Base-by-base conservation (phyloP, 2,113 vertebrate genomes). In the Rhinoderma darwinii region DNA sequence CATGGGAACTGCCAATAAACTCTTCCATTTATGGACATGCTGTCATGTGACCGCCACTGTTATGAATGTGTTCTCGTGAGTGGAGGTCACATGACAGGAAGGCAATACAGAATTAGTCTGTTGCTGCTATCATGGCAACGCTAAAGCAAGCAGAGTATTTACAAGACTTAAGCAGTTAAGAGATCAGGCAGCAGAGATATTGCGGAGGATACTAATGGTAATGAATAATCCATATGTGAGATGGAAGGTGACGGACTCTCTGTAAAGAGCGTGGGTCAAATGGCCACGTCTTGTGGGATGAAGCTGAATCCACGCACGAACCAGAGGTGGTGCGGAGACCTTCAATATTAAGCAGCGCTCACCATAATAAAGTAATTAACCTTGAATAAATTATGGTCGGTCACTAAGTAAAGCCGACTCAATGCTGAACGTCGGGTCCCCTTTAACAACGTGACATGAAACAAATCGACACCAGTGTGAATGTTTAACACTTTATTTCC, bases 401-500 rank as follows among this genome's bases (percentile, higher is more conserved):
- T 72, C 32, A 20, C 5, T 7, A 15, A 39, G 68, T 14, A 39
- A 4, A 22, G 37, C 9, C 37, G 9, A 14, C 70, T 73, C 18
- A 2, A 14, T 73, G 68, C 68, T 70, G 10, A 20, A 37, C n/a
- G 41, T n/a, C 74, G 18, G 15, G 47, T 77, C 70, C 11, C 37
- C 70, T 25, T 25, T 43, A 37, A 73, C 4, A 12, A 25, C 70
- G 50, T 25, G 35, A 43, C 56, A 63, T 25, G 35, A 82, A 82
- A 18, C 35, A 61, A 51, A 81, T 15, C n/a, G 11, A 59, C 77
- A 44, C 37, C 25, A 6, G 39, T 15, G 20, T 44, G 14, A 27
- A 82, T 27, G 37, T 82, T 82, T 54, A 56, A 84, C 50, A 70
- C 84, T 86, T 86, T 86, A 86, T 86, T 86, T 50, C 74, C 72